phyloP scores from a whole-genome alignment of 2,888 invertebrate species.

The Nomada flava region DNA sequence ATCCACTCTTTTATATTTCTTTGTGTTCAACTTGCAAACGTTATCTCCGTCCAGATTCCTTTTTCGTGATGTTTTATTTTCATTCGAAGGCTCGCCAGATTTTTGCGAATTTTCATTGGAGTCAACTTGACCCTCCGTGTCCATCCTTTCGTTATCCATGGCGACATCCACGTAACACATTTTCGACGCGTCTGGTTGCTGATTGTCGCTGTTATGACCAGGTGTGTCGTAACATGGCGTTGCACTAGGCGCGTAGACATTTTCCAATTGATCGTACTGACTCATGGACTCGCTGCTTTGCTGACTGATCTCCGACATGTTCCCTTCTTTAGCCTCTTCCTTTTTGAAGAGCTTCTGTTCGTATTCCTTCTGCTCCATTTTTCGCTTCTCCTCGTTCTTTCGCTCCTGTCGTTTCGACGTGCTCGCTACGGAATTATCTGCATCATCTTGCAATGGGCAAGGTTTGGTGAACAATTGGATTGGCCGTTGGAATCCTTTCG shows the following conservation, averaged over 20 bases:
- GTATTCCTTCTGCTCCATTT: conserved; percentile 69
- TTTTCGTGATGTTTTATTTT: conserved; percentile 16
- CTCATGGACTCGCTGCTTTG: conserved; percentile 79
- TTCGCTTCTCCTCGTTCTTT: conserved; percentile 62
- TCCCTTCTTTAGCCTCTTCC: conserved; percentile 68
- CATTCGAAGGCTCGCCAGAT: background rate
- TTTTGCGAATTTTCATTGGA: background rate
- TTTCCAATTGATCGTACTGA: conserved; percentile 81
- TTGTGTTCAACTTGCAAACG: background rate
- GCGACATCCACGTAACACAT: conserved; percentile 73
- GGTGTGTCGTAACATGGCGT: conserved; percentile 82
- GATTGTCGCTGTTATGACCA: conserved; percentile 72
- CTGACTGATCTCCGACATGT: conserved; percentile 77
- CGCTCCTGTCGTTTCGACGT: conserved; percentile 61
- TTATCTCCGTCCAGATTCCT: conserved; percentile 11
- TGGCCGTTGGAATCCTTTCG: conserved; percentile 95
- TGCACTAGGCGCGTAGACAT: conserved; percentile 80
- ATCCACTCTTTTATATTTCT: background rate
- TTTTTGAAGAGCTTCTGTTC: conserved; percentile 78
- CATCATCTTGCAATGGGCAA: conserved; percentile 45
- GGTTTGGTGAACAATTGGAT: conserved; percentile 86
- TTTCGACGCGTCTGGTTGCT: conserved; percentile 48
- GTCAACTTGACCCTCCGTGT: conserved; percentile 28
- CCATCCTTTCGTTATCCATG: conserved; percentile 61
- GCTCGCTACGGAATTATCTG: background rate